Conservation (phyloP, 2,797 vertebrate species). For the Tadarida brasiliensis region DNA sequence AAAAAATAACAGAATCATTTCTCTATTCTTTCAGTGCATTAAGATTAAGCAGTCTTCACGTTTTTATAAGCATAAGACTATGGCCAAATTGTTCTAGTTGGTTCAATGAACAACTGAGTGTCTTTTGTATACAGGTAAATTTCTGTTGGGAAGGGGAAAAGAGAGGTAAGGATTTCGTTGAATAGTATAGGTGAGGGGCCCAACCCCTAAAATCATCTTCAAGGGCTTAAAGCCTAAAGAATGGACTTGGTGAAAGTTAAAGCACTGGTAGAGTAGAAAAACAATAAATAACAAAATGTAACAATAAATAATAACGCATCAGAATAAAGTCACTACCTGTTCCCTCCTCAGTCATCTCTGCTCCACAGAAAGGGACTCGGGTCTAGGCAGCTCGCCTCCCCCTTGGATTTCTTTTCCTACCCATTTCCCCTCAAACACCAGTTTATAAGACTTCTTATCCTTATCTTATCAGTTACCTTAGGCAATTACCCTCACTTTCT, state of each 20-base stretch:
- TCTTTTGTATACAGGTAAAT: background rate
- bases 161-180: background rate
- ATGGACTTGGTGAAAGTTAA: background rate
- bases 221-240: background rate
- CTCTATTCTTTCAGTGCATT: background rate
- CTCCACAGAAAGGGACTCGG: background rate
- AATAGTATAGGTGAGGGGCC: background rate
- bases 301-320: background rate
- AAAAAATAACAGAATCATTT: background rate
- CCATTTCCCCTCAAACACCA: background rate
- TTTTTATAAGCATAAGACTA: slow-evolving; percentile 10
- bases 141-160: background rate
- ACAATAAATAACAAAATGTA: background rate
- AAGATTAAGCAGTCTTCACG: background rate
- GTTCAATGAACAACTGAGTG: background rate
- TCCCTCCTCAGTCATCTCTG: background rate
- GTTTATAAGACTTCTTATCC: background rate
- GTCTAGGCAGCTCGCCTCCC: background rate
- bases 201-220: background rate
- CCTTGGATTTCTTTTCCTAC: background rate
- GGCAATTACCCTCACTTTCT: background rate
- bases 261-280: background rate
- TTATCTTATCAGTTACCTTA: background rate
- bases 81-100: background rate
- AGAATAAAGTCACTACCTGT: background rate